Evolutionary conservation across 2,113 vertebrate genomes (phyloP), one percentile per base, ranked within the genome.

Genomic region (Odontesthes bonariensis): DNA sequence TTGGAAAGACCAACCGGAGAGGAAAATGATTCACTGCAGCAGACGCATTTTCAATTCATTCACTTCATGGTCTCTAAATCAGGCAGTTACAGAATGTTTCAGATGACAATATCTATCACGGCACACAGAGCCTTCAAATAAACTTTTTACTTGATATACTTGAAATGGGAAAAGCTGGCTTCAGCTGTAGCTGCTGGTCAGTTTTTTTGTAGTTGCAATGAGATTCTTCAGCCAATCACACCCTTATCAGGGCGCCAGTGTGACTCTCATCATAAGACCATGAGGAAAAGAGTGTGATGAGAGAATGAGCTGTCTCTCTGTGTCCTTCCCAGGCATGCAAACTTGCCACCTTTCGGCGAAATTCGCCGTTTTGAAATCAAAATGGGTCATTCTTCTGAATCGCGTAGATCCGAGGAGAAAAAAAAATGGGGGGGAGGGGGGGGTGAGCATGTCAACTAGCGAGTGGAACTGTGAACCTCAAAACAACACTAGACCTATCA

Each of bases 241-340:
- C 80, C 84, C 83, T 85, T 17, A 69, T 49, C 16, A 19, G 46
- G 13, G 52, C 70, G n/a, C 73, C 56, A 72, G 55, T 76, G 75
- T 79, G 69, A 66, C 76, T 82, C 83, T 40, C 80, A 81, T 88
- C 83, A 82, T 75, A 56, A 70, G 71, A 85, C 69, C 64, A 54
- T 70, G 66, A 62, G 49, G 77, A 83, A 87, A 71, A 67, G 23
- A 77, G 59, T 68, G 66, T 82, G 77, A 79, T 49, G 2, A 49
- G 32, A 66, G 46, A 52, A 53, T 72, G 76, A 88, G 70, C 72
- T 33, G 55, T 64, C 47, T 69, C 65, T 69, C 71, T 81, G 22
- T 67, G 52, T 11, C 47, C 2, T 17, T n/a, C n/a, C n/a, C n/a
- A n/a, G n/a, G n/a, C n/a, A n/a, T n/a, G n/a, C n/a, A n/a, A n/a